Evolutionary conservation across 2,888 invertebrate species (phyloP).

Genomic region (Drosophila borborema): DNA sequence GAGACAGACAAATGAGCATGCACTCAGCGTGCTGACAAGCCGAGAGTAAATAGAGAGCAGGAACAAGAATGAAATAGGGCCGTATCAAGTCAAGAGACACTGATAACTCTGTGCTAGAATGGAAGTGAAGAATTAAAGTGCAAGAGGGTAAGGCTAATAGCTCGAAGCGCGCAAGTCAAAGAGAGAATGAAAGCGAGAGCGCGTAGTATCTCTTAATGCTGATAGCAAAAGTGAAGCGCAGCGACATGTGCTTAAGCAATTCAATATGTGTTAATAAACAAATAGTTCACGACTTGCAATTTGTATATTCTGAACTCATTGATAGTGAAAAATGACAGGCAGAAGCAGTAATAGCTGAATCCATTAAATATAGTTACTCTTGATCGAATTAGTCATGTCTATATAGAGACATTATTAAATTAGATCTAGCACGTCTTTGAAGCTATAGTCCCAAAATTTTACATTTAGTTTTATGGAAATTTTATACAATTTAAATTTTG

Average conservation of each 20-base stretch:
- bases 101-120: background rate
- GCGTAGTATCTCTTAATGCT: background rate
- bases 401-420: too few relatives aligned
- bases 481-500: too few relatives aligned
- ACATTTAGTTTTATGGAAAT: too few relatives aligned
- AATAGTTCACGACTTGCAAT: background rate
- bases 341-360: too few relatives aligned
- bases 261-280: background rate
- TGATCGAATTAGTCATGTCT: too few relatives aligned
- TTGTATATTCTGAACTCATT: background rate
- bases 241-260: background rate
- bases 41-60: background rate
- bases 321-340: too few relatives aligned
- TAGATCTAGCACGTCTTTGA: too few relatives aligned
- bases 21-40: background rate
- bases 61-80: background rate
- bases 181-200: background rate
- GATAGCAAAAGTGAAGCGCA: background rate
- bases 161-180: background rate
- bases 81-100: background rate
- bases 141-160: background rate
- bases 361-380: too few relatives aligned
- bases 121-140: background rate
- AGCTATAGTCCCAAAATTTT: too few relatives aligned
- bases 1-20: background rate